Evolutionary conservation across 2,113 vertebrate genomes (phyloP), one percentile per base, ranked within the genome.

Genomic region (Tachysurus fulvidraco): DNA sequence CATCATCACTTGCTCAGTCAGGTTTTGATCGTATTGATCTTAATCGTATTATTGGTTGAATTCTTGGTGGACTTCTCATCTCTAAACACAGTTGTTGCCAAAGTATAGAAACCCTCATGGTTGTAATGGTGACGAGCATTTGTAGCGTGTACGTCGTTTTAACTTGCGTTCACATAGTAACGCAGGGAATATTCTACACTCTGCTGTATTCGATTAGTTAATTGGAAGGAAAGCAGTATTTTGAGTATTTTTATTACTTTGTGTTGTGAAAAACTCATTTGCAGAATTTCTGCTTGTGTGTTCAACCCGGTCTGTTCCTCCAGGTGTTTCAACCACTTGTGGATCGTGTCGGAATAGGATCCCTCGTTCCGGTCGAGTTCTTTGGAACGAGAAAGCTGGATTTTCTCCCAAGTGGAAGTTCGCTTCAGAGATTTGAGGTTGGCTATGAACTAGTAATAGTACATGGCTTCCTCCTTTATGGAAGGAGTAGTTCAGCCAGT

Each of bases 391-490:
- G 94, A 91, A 96, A 95, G 81, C 94, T 97, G 89, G 95, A 96
- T 62, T 99, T 99, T 92, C 93, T 98, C 19, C 94, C 96, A 52
- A 96, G 98, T 93, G 96, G 96, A 89, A 97, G 92, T 91, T 94
- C 95, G 62, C 91, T 99, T 57, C 96, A 96, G 91, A 94, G 95
- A 83, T 99, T 99, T 95, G 97, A 99, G 97, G 98, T 99, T 44
- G 11, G 85, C 71, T 41, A 21, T 30, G 17, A 30, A 8, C 28
- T 28, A 52, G 11, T 13, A 28, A 55, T 28, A 52, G 11, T 25
- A 36, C 59, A 23, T 6, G 2, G 50, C 41, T 82, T 6, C 19
- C 0, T 14, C 28, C 4, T 62, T 94, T 83, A 91, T 92, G 1
- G 10, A 79, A 64, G 44, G 36, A 64, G 44, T 16, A 65, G 12